Conservation (phyloP, 30 jellyfish, hydroid and myxozoan genomes). For the Nemopilema nomurai region DNA sequence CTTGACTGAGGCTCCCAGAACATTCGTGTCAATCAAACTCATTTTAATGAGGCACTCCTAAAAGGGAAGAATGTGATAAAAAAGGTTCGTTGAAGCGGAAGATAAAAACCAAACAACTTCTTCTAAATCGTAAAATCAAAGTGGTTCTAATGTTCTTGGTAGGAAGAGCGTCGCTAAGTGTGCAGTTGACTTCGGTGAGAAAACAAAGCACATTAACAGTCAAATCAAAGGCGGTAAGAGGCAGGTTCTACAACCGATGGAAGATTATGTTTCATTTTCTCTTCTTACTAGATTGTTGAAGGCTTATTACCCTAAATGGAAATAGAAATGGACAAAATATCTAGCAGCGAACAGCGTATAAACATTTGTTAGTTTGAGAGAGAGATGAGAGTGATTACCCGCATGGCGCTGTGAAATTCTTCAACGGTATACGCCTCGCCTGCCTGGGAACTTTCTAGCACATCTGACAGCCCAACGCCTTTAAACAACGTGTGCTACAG, state of each 20-base stretch:
- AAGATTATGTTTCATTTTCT: too few relatives aligned
- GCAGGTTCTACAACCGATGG: too few relatives aligned
- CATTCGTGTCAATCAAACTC: conserved; percentile 73
- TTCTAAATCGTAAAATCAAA: neutral
- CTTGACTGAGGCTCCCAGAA: conserved; percentile 67
- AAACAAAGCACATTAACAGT: too few relatives aligned
- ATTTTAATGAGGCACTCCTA: conserved; percentile 79
- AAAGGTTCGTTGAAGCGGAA: neutral
- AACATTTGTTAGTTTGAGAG: too few relatives aligned
- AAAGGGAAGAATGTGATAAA: neutral
- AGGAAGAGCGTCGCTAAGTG: too few relatives aligned
- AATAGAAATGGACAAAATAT: too few relatives aligned
- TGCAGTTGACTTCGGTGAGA: too few relatives aligned
- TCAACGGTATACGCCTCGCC: conserved; percentile 39
- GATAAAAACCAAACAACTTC: neutral
- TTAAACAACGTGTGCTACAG: conserved; percentile 22
- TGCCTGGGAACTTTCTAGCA: conserved; percentile 38
- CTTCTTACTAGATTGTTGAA: too few relatives aligned
- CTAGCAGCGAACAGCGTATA: too few relatives aligned
- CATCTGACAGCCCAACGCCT: conserved; percentile 50
- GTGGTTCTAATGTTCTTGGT: too few relatives aligned
- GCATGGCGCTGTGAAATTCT: conserved; percentile 39
- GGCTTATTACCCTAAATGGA: too few relatives aligned
- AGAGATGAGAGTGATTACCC: neutral
- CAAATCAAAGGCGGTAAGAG: too few relatives aligned